These are phyloP conservation scores for Brassicogethes aeneus DNA, from an alignment of 2,888 invertebrate genomes.

Conservation along the genomic window DNA sequence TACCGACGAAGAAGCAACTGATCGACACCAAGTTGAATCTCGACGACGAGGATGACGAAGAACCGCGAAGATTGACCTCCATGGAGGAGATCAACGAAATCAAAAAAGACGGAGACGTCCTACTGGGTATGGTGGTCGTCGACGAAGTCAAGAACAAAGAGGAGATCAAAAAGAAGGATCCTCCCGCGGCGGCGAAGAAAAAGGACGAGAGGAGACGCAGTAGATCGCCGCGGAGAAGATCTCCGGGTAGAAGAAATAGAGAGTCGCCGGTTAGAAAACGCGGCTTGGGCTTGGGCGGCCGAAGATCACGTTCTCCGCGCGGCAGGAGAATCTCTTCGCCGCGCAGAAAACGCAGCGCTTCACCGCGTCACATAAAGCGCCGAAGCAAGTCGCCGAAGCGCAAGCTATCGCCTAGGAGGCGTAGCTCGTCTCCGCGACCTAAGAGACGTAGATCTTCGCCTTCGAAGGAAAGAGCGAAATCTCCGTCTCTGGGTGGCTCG, in stretches of 20 bases:
- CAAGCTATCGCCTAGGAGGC: slow-evolving; percentile 11
- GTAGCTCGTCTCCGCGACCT: slow-evolving; percentile 18
- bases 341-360: slow-evolving; percentile 5
- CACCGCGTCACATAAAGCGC: slow-evolving; percentile 8
- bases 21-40: slow-evolving; percentile 26
- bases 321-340: slow-evolving; percentile 18
- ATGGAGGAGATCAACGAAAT: slow-evolving; percentile 4
- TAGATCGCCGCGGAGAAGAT: slow-evolving; percentile 7
- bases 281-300: too few relatives aligned
- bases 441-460: slow-evolving; percentile 9
- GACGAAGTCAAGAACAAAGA: slow-evolving; percentile 5
- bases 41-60: slow-evolving; percentile 27
- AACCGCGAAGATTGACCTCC: slow-evolving; percentile 12
- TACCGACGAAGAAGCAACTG: slow-evolving; percentile 27
- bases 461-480: slow-evolving; percentile 8
- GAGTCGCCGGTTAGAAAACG: slow-evolving; percentile 5
- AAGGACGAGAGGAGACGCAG: slow-evolving; percentile 3
- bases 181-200: not conserved
- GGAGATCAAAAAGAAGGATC: not conserved
- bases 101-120: not conserved
- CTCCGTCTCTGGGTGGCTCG: slow-evolving; percentile 34
- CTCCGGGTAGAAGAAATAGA: slow-evolving; percentile 6
- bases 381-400: not conserved
- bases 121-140: not conserved
- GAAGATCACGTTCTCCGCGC: slow-evolving; percentile 8